A percentile compares a stretch with the other conserved stretches of the same genome.
Evolutionary conservation across 2,797 vertebrate genomes (phyloP).

Genomic region (Xiphophorus birchmanni): DNA sequence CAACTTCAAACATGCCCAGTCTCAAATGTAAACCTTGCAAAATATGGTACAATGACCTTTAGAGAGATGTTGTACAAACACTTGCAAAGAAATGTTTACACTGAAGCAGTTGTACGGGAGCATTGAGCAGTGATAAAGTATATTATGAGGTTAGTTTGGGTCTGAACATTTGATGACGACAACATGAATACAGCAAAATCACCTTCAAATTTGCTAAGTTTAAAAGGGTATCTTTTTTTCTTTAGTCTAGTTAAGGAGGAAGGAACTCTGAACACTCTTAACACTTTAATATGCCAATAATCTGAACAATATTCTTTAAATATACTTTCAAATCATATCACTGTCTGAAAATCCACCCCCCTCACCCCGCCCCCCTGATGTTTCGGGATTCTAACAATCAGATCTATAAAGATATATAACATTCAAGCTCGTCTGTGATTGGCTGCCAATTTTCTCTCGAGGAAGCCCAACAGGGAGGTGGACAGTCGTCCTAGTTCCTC

Average conservation of each 20-base stretch:
- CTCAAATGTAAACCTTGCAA: neutral
- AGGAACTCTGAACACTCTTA: neutral
- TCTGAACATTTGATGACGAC: neutral
- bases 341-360: neutral
- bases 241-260: neutral
- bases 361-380: fast-evolving
- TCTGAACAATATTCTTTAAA: neutral
- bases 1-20: too few species aligned
- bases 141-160: neutral
- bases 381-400: neutral
- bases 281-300: neutral
- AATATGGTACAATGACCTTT: neutral
- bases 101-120: neutral
- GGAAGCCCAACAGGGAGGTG: conserved; percentile 26
- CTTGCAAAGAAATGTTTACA: neutral
- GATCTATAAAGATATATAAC: conserved; percentile 9
- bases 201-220: neutral
- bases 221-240: neutral
- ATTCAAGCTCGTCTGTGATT: conserved; percentile 30
- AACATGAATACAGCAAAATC: neutral
- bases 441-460: conserved; percentile 26
- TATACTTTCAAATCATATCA: neutral
- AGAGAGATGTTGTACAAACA: neutral
- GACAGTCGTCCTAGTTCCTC: conserved; percentile 21
- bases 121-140: neutral